Percentiles rank a stretch among this genome's conserved stretches.
Evolutionary conservation across 1,140 invertebrate genomes (phyloP).

Genomic region (Drosophila athabasca): DNA sequence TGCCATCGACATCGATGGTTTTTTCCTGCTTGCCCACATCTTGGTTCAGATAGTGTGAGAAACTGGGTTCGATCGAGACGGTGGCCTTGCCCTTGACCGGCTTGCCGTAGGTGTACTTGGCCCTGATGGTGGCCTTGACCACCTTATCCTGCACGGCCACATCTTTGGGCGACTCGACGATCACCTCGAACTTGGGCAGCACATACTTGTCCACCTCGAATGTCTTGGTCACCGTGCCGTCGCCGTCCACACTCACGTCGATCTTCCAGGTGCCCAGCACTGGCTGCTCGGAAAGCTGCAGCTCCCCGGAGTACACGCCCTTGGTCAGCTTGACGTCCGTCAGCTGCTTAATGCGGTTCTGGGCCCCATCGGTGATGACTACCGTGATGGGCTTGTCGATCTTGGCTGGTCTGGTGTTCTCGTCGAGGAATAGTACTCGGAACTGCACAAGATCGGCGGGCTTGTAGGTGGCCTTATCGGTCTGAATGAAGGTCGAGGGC

Average conservation of each 20-base stretch:
- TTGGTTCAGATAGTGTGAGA: background rate
- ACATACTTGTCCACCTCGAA: slow-evolving; percentile 92
- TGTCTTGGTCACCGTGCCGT: slow-evolving; percentile 43
- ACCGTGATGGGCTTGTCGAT: slow-evolving; percentile 55
- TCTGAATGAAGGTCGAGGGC: slow-evolving; percentile 96
- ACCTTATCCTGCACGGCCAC: slow-evolving; percentile 91
- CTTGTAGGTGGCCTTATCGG: slow-evolving; percentile 97
- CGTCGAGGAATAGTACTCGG: slow-evolving; percentile 91
- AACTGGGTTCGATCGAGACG: slow-evolving; percentile 86
- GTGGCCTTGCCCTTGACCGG: slow-evolving; percentile 91
- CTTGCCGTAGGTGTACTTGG: slow-evolving; percentile 89
- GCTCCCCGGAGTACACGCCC: slow-evolving; percentile 91
- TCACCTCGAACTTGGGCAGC: slow-evolving; percentile 95
- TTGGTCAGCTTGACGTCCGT: slow-evolving; percentile 87
- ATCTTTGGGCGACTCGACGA: slow-evolving; percentile 91
- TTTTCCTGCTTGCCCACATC: slow-evolving; percentile 83
- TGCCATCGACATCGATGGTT: slow-evolving; percentile 89
- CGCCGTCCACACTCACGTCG: slow-evolving; percentile 84
- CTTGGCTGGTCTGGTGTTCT: slow-evolving; percentile 88
- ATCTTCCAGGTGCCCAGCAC: slow-evolving; percentile 97
- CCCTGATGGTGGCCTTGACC: slow-evolving; percentile 90
- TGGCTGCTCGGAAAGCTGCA: slow-evolving; percentile 92
- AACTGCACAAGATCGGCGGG: slow-evolving; percentile 93
- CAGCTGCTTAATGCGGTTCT: slow-evolving; percentile 90
- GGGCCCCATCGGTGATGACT: slow-evolving; percentile 57